Base-by-base conservation (phyloP, 2,888 invertebrate genomes). In the Diabrotica balteata region DNA sequence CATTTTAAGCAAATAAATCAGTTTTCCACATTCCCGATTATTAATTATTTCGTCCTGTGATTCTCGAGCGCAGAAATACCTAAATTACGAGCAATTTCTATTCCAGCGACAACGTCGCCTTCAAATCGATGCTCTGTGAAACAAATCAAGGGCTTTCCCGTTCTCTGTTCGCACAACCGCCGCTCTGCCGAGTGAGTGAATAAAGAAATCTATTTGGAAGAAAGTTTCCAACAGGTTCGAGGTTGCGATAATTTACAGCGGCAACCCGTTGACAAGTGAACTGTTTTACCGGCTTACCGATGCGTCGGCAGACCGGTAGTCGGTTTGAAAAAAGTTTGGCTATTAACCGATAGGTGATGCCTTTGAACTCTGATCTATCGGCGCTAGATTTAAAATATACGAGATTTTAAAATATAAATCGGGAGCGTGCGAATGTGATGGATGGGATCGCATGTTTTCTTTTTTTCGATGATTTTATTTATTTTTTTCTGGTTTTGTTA, bases 251-350 rank as follows among this genome's bases (percentile, higher is more conserved):
- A 71, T 71, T 71, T 66, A 67, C 66, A 49, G 47, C 59, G 42
- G 60, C 59, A 63, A 63, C 57, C 55, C 65, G 60, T 73, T 72
- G 73, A 72, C 73, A 72, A 73, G 79, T 72, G 73, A 76, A 71
- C 81, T 82, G 79, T 77, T 74, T 78, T 82, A 81, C 81, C 82
- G 82, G 75, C 82, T 64, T 74, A 44, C 55, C 72, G 69, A 66
- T 73, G 69, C 69, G 62, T 71, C 63, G 52, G 66, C 65, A 57
- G 47, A 63, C 49, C 58, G 51, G 67, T 61, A 57, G 42, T 42
- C 68, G 55, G 66, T 68, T 66, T 66, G 70, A 72, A 80, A 80
- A 80, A 79, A 81, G 77, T 83, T 82, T 79, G 75, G 75, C 79
- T 75, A 76, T 79, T 77, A 75, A 73, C 81, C 82, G 81, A 77